Base-by-base conservation (phyloP, 2,113 vertebrate genomes). In the Sinocyclocheilus anshuiensis region DNA sequence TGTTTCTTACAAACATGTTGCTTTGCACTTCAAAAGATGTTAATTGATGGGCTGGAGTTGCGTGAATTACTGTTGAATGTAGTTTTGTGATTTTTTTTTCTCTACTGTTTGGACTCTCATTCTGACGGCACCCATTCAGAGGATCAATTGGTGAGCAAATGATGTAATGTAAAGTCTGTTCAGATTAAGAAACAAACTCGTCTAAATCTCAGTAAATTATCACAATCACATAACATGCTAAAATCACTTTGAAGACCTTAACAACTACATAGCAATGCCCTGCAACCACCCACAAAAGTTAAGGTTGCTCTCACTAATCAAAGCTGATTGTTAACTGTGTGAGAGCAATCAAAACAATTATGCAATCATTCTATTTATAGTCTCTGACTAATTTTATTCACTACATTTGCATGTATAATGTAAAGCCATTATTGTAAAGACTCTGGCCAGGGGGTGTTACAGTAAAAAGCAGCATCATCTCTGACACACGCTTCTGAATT, bases 291-390 rank as follows among this genome's bases (percentile, higher is more conserved):
- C 36, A 45, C 22, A 7, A 75, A 61, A 81, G 65, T 87, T 76
- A 81, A 59, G 24, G 57, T 59, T 39, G 61, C 74, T 83, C 77
- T 61, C 81, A 72, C 77, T 82, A 74, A 81, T 85, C 77, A 71
- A 71, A 75, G 10, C 29, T 71, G 72, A 83, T 85, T 85, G 72
- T 71, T 83, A 57, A 36, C 42, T 85, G 69, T 20, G 26, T 75
- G 69, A 26, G 6, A 76, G n/a, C 39, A 48, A 50, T 76, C 22
- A 76, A 76, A 76, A 76, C 42, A 50, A 76, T 26, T 12, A 4
- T 1, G 1, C 39, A 15, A 77, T 26, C 24, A 16, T 77, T 26
- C 9, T 69, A 67, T 81, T 50, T 81, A 26, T 67, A 50, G 42
- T 81, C 15, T 4, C 16, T 7, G 42, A 48, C 39, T 50, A 50